Conservation (phyloP, 2,797 vertebrate genomes). For the Anguilla anguilla region DNA sequence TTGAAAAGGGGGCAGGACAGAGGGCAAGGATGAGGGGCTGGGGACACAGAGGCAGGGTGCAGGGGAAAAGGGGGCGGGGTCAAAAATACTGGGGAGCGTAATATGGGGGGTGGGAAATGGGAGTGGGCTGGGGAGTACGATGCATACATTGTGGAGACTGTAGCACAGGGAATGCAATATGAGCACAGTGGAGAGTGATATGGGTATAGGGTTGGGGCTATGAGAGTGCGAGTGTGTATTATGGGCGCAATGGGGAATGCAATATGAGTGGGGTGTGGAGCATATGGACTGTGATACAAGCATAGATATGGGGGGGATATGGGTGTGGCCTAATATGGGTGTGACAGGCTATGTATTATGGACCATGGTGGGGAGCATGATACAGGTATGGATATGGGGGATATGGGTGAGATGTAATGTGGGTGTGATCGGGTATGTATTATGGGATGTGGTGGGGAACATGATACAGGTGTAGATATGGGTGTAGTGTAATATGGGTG, state of each 20-base stretch:
- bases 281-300: too few relatives aligned
- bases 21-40: constrained; percentile 56
- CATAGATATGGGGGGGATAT: too few relatives aligned
- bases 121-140: neutral
- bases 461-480: neutral
- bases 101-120: neutral
- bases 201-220: neutral
- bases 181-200: neutral
- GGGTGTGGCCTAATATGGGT: too few relatives aligned
- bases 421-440: too few relatives aligned
- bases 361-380: neutral
- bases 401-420: too few relatives aligned
- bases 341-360: too few relatives aligned
- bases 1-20: constrained; percentile 40
- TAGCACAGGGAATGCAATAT: neutral
- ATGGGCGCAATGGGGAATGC: neutral
- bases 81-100: neutral
- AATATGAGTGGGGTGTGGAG: too few relatives aligned
- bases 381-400: neutral
- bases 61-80: neutral
- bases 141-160: neutral
- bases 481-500: neutral
- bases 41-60: constrained; percentile 35
- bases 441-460: neutral
- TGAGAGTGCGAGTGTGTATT: neutral